Evolutionary conservation across 2,888 invertebrate species (phyloP).

Genomic region (Archips crataeganus): DNA sequence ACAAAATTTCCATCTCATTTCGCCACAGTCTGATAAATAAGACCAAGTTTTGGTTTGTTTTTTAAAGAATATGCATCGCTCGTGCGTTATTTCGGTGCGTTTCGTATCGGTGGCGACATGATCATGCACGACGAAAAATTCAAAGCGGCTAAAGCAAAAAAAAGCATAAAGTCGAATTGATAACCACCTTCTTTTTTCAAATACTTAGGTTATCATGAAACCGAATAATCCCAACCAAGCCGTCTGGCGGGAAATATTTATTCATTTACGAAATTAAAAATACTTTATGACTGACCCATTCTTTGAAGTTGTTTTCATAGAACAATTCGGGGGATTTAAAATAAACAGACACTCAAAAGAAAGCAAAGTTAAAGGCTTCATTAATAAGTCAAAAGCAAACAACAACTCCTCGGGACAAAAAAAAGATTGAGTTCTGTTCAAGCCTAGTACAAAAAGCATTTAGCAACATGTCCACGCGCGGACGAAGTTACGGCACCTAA

Average conservation of each 20-base stretch:
- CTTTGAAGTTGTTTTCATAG: conserved; percentile 23
- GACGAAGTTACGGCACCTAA: background rate
- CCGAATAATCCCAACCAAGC: background rate
- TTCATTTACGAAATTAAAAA: conserved; percentile 15
- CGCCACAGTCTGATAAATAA: too few relatives aligned
- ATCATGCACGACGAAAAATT: too few relatives aligned
- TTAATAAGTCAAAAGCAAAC: conserved; percentile 28
- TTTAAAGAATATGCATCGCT: too few relatives aligned
- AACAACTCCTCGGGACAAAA: conserved; percentile 7
- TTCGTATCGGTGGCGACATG: too few relatives aligned
- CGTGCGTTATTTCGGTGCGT: too few relatives aligned
- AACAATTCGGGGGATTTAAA: conserved; percentile 16
- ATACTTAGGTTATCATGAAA: background rate
- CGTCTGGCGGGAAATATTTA: background rate
- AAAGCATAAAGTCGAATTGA: too few relatives aligned
- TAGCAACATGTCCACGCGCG: background rate
- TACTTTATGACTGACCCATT: conserved; percentile 13
- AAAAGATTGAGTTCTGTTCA: conserved; percentile 10
- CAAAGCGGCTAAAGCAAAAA: too few relatives aligned
- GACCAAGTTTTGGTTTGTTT: too few relatives aligned
- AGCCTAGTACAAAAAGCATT: conserved; percentile 11
- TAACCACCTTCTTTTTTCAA: too few relatives aligned
- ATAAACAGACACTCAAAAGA: conserved; percentile 1
- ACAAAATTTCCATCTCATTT: too few relatives aligned
- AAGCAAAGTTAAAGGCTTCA: conserved; percentile 21